phyloP scores from a whole-genome alignment of 2,888 invertebrate genomes.

The Chloromyia formosa region DNA sequence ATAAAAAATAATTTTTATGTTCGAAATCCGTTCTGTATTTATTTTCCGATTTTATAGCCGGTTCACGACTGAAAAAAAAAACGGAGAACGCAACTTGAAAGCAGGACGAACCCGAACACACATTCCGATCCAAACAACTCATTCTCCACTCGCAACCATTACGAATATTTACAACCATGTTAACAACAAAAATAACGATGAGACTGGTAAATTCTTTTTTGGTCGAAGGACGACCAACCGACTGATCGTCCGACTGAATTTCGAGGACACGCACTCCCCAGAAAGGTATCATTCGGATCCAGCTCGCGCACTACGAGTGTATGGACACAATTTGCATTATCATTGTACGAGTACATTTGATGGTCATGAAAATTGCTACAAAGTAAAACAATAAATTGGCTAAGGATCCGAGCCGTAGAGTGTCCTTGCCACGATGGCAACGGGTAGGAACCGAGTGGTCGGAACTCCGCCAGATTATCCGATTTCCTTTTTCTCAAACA shows the following conservation, averaged over 20 bases:
- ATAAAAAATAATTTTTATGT: slow-evolving; percentile 40
- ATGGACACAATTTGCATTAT: slow-evolving; percentile 42
- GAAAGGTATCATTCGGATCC: too few species aligned
- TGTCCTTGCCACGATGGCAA: slow-evolving; percentile 4
- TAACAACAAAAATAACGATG: slow-evolving; percentile 15
- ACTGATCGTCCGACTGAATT: background rate
- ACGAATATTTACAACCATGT: slow-evolving; percentile 37
- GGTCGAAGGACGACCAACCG: background rate
- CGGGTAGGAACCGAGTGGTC: background rate
- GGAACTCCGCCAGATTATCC: background rate
- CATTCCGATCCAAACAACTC: background rate
- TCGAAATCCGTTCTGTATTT: slow-evolving; percentile 38
- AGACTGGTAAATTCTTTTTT: background rate
- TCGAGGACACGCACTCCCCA: too few species aligned
- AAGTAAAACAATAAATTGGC: slow-evolving; percentile 35
- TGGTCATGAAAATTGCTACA: slow-evolving; percentile 41
- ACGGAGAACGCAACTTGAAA: background rate
- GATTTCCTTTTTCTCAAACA: slow-evolving; percentile 31
- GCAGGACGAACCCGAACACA: background rate
- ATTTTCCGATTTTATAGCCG: slow-evolving; percentile 32
- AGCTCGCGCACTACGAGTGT: too few species aligned
- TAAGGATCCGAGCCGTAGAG: background rate
- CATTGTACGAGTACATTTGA: slow-evolving; percentile 35
- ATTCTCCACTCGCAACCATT: slow-evolving; percentile 16
- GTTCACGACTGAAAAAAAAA: background rate